Conservation (phyloP, 2,113 vertebrate species). For the Microcebus tavaratra region DNA sequence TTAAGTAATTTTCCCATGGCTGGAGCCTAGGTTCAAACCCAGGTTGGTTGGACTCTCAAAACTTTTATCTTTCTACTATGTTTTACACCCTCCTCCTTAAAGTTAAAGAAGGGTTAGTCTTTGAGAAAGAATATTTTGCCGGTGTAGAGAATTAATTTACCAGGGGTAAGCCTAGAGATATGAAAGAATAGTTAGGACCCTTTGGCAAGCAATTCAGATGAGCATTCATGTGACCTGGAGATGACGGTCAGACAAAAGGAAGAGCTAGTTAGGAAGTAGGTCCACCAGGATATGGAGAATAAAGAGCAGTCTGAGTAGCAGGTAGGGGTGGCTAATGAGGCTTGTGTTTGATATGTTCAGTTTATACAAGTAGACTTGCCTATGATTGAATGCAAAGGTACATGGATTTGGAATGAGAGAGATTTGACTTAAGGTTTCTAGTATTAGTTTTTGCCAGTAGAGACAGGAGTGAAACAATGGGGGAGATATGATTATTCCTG, state of each 20-base stretch:
- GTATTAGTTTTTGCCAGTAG: not conserved
- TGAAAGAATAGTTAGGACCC: not conserved
- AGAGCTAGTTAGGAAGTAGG: not conserved
- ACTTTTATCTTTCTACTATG: not conserved
- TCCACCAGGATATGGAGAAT: not conserved
- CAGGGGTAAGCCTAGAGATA: not conserved
- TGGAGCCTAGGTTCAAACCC: not conserved
- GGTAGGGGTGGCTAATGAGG: not conserved
- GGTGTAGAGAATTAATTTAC: not conserved
- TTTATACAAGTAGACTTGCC: not conserved
- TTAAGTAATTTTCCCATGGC: not conserved
- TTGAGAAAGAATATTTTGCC: conserved; percentile 13
- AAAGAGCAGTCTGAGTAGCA: not conserved
- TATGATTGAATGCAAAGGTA: not conserved
- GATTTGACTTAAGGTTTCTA: not conserved
- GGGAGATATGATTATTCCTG: not conserved
- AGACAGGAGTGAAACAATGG: not conserved
- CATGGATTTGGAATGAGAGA: not conserved
- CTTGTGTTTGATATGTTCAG: not conserved
- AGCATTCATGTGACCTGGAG: not conserved
- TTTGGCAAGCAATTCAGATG: not conserved
- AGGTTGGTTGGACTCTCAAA: not conserved
- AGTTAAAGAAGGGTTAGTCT: not conserved
- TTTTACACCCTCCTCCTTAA: not conserved
- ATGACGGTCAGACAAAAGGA: not conserved